These are phyloP conservation scores for Platyrinchus mystaceus DNA, from an alignment of 2,797 vertebrate genomes.

Conservation along the genomic window DNA sequence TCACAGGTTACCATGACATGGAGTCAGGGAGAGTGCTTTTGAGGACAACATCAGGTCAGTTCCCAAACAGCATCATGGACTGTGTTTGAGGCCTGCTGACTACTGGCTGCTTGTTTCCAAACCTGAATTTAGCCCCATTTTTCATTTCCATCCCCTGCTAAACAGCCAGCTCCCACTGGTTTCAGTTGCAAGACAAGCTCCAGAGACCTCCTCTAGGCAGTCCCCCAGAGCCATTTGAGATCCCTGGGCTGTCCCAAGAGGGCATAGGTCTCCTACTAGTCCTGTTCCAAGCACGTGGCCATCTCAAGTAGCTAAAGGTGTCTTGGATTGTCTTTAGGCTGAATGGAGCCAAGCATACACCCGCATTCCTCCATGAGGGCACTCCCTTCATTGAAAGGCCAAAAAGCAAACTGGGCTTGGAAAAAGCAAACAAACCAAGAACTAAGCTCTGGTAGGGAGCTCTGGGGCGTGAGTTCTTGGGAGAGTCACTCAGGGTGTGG, in stretches of 20 bases:
- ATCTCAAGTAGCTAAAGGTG: neutral
- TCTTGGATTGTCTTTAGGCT: neutral
- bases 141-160: neutral
- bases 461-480: neutral
- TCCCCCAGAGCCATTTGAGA: neutral
- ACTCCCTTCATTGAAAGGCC: slow-evolving; percentile 36
- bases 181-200: neutral
- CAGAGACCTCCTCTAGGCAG: neutral
- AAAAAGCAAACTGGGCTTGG: slow-evolving; percentile 34
- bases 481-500: slow-evolving; percentile 24
- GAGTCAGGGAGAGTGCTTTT: accelerated
- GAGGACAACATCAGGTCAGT: neutral
- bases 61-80: neutral
- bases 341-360: neutral
- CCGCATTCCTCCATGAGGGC: slow-evolving; percentile 18
- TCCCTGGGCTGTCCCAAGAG: neutral
- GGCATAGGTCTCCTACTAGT: neutral
- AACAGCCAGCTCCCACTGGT: neutral
- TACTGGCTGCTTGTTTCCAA: neutral
- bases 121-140: neutral
- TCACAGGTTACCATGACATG: neutral
- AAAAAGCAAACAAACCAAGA: slow-evolving; percentile 38
- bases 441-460: neutral
- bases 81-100: neutral
- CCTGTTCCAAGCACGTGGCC: neutral